Percentiles rank a stretch among this genome's conserved stretches.
Evolutionary conservation across 92 coral and sea anemone genomes (phyloP).

Genomic region (Galaxea fascicularis): DNA sequence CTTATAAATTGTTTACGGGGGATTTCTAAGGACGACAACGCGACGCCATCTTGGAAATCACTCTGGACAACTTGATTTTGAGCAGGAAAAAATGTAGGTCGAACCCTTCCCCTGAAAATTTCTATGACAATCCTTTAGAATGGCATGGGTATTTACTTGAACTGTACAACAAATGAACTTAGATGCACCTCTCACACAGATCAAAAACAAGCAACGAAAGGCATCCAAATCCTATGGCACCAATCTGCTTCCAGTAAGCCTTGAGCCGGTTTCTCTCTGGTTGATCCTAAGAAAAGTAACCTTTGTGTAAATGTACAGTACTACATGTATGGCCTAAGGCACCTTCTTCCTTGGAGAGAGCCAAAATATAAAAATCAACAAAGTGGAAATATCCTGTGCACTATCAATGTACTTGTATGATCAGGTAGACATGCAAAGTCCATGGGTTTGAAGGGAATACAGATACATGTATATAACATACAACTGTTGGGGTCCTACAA

Average conservation of each 20-base stretch:
- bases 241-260: constrained; percentile 88
- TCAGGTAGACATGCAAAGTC: too few species aligned
- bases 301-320: neutral
- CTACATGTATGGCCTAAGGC: neutral
- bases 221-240: constrained; percentile 84
- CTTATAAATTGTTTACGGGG: neutral
- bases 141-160: too few species aligned
- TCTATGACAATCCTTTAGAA: too few species aligned
- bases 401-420: too few species aligned
- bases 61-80: neutral
- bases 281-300: constrained; percentile 67
- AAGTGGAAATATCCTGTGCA: too few species aligned
- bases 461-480: too few species aligned
- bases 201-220: constrained; percentile 88
- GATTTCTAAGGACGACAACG: neutral
- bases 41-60: constrained; percentile 9
- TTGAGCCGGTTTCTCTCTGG: constrained; percentile 87
- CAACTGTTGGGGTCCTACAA: too few species aligned
- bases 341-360: too few species aligned
- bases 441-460: too few species aligned
- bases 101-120: too few species aligned
- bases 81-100: too few species aligned
- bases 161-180: neutral
- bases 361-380: too few species aligned
- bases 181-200: constrained; percentile 98